Base-by-base conservation (phyloP, 2,888 invertebrate species). In the Drosophila pseudotakahashii region DNA sequence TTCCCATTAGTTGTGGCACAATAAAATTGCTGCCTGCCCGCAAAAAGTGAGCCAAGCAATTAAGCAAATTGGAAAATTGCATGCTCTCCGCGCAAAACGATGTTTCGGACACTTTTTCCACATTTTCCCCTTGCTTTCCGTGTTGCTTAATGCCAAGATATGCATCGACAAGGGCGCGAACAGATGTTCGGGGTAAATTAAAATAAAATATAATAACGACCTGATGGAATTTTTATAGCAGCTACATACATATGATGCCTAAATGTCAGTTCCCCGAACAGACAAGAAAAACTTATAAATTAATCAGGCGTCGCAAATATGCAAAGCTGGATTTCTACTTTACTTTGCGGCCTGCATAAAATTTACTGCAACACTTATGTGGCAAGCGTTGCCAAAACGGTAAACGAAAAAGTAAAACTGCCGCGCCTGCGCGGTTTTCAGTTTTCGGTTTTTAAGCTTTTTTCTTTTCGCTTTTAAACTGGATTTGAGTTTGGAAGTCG, bases 21-120 rank as follows among this genome's bases (percentile, higher is more conserved):
- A 64, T 57, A 64, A 76, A 62, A 61, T 64, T 34, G 61, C 70
- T 30, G 19, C 19, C 42, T 37, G 37, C 58, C 57, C 23, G 62
- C 50, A 76, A 47, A 53, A 74, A 83, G 70, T 62, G 76, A 71
- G 70, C 60, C 73, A 71, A 58, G 67, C 84, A 84, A 87, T 84
- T 84, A 84, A 81, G 69, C 64, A 77, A 81, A 81, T 84, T 81
- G 81, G 63, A 78, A 78, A 87, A 81, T 81, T 81, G 73, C 87
- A 87, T 87, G 87, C 76, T 41, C 59, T 53, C 50, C 34, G 11
- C 34, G 34, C 34, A 34, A 34, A 34, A 73, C 76, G 63, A 44
- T 73, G 64, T 80, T 54, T 55, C 68, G 42, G 59, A 53, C 78
- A 77, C 69, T 52, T 60, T 75, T 63, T 42, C 34, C 34, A 11